Evolutionary conservation across 2,888 invertebrate species (phyloP).

Genomic region (Polia nebulosa): DNA sequence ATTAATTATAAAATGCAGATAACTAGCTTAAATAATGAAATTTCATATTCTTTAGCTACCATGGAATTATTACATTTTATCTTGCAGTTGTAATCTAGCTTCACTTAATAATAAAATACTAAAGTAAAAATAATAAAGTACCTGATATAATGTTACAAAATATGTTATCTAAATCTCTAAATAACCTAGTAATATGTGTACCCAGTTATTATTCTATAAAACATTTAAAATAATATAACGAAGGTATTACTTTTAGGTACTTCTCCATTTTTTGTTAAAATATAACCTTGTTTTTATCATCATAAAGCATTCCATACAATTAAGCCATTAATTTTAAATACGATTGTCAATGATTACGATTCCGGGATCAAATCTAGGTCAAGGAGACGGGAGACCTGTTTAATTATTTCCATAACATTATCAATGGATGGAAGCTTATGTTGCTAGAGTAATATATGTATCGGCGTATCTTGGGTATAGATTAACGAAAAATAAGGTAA

Average conservation of each 20-base stretch:
- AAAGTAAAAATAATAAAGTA: too few species aligned
- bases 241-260: neutral
- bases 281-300: constrained; percentile 22
- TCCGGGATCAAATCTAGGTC: constrained; percentile 26
- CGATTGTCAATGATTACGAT: neutral
- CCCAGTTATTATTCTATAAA: constrained; percentile 1
- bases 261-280: neutral
- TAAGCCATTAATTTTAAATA: constrained; percentile 7
- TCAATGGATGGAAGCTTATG: too few species aligned
- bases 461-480: neutral
- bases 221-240: neutral
- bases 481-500: neutral
- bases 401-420: neutral
- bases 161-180: neutral
- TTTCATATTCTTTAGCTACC: neutral
- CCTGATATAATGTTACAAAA: neutral
- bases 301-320: neutral
- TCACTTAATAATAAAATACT: too few species aligned
- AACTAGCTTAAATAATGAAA: too few species aligned
- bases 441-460: neutral
- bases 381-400: neutral
- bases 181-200: neutral
- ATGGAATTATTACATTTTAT: neutral
- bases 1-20: neutral
- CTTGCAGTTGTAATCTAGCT: too few species aligned